Evolutionary conservation across 2,888 invertebrate species (phyloP).

Genomic region (Adelphocoris suturalis): DNA sequence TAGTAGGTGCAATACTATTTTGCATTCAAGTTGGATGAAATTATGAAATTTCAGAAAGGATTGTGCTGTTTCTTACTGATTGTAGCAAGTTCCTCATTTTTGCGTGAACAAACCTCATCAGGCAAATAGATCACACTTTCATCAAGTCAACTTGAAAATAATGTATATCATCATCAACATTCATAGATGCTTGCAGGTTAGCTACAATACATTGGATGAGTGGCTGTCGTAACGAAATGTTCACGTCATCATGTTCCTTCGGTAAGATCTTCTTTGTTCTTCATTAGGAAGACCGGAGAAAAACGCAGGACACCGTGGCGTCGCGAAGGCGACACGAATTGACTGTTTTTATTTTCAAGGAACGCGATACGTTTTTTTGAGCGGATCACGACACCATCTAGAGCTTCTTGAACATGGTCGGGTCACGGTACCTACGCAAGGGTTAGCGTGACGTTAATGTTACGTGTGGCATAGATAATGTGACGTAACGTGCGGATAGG

Average conservation of each 20-base stretch:
- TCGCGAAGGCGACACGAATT: background rate
- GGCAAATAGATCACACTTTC: too few species aligned
- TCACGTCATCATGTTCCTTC: background rate
- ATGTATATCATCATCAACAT: too few species aligned
- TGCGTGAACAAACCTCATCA: too few species aligned
- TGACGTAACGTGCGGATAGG: background rate
- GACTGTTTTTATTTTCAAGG: background rate
- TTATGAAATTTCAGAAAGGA: too few species aligned
- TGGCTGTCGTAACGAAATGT: too few species aligned
- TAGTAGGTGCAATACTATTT: too few species aligned
- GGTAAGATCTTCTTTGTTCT: background rate
- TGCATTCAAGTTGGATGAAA: too few species aligned
- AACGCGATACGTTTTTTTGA: background rate
- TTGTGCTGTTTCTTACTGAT: too few species aligned
- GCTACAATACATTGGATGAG: too few species aligned
- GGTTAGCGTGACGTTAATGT: background rate
- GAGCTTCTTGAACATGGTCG: background rate
- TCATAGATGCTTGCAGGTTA: too few species aligned
- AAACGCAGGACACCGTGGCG: background rate
- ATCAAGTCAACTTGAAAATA: too few species aligned
- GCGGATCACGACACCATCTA: background rate
- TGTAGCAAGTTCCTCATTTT: too few species aligned
- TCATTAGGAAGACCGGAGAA: background rate
- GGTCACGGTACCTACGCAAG: background rate
- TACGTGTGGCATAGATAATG: conserved; percentile 10